phyloP scores from a whole-genome alignment of 2,888 invertebrate species.

The Volucella inanis region DNA sequence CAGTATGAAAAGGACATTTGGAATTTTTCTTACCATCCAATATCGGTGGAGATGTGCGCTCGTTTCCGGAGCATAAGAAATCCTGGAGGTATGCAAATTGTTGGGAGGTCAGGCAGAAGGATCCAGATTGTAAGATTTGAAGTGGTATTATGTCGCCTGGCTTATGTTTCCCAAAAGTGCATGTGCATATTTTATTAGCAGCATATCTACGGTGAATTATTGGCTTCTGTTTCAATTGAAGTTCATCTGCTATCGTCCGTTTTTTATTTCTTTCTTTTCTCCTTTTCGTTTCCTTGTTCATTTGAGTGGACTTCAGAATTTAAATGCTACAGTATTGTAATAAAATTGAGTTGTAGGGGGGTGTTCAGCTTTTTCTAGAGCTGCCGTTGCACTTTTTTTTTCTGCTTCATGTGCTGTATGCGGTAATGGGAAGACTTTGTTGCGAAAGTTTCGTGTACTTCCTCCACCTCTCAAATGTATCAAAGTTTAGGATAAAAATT shows the following conservation, averaged over 20 bases:
- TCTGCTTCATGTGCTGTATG: background rate
- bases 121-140: slow-evolving; percentile 7
- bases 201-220: slow-evolving; percentile 42
- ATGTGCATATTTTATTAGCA: slow-evolving; percentile 52
- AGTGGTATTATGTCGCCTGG: slow-evolving; percentile 9
- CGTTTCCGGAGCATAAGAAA: background rate
- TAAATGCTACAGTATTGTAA: slow-evolving; percentile 39
- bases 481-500: slow-evolving; percentile 34
- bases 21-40: slow-evolving; percentile 41
- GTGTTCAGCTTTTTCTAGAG: background rate
- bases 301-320: slow-evolving; percentile 51
- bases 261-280: background rate
- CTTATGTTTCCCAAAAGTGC: slow-evolving; percentile 12
- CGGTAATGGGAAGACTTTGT: slow-evolving; percentile 32
- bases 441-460: slow-evolving; percentile 42
- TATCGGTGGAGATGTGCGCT: slow-evolving; percentile 14
- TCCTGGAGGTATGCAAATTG: slow-evolving; percentile 58
- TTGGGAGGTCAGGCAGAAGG: slow-evolving; percentile 48
- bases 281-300: slow-evolving; percentile 12
- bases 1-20: slow-evolving; percentile 38
- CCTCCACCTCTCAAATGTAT: slow-evolving; percentile 38
- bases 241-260: background rate
- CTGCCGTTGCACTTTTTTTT: slow-evolving; percentile 38
- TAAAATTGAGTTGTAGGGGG: slow-evolving; percentile 16
- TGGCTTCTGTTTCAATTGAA: slow-evolving; percentile 46